Evolutionary conservation across 1,140 invertebrate genomes (phyloP).

Genomic region (Pteromalus puparum): DNA sequence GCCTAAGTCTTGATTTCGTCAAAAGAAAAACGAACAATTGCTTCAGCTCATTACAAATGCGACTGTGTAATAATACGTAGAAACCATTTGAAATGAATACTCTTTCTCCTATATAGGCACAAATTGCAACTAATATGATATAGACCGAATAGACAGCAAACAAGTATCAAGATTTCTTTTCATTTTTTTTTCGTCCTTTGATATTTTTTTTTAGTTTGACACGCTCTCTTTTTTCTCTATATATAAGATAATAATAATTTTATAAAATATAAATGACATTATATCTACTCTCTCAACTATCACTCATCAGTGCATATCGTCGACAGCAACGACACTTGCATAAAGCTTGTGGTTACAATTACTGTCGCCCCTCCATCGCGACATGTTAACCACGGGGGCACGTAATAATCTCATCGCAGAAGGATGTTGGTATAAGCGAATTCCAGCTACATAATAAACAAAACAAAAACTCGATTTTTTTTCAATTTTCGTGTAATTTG

Average conservation of each 20-base stretch:
- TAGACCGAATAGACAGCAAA: neutral
- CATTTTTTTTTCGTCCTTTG: neutral
- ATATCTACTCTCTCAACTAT: neutral
- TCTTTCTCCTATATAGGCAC: neutral
- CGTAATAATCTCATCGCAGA: too few relatives aligned
- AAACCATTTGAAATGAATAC: neutral
- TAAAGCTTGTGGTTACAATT: conserved; percentile 13
- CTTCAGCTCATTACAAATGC: neutral
- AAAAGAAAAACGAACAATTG: neutral
- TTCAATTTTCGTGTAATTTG: neutral
- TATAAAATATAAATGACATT: neutral
- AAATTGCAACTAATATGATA: neutral
- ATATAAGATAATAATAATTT: neutral
- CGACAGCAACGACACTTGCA: neutral
- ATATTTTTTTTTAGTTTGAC: neutral
- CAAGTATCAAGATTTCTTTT: neutral
- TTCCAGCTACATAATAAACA: neutral
- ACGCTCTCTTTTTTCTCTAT: neutral
- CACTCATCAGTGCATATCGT: conserved; percentile 3
- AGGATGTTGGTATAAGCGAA: neutral
- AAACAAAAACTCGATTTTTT: neutral
- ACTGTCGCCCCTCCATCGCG: neutral
- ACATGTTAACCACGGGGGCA: neutral
- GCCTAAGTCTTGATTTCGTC: neutral
- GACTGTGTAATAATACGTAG: neutral